Evolutionary conservation across 2,888 invertebrate species (phyloP).

Genomic region (Bombylius discolor): DNA sequence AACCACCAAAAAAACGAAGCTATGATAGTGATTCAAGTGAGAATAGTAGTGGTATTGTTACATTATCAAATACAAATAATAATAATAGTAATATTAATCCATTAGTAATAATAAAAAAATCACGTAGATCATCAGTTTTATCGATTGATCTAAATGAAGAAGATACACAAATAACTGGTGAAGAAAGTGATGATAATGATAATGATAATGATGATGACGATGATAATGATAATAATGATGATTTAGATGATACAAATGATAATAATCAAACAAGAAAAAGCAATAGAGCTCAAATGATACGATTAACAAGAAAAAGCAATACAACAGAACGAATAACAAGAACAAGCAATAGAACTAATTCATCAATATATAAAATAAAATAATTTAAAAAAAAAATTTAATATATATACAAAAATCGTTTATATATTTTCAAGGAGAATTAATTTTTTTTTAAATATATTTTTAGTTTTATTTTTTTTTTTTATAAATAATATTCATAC

Average conservation of each 20-base stretch:
- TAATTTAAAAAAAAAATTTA: too few relatives aligned
- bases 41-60: conserved; percentile 12
- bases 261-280: too few relatives aligned
- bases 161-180: conserved; percentile 18
- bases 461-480: too few relatives aligned
- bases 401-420: too few relatives aligned
- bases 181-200: conserved; percentile 12
- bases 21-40: conserved; percentile 25
- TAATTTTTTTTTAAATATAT: too few relatives aligned
- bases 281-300: too few relatives aligned
- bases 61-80: background rate
- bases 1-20: conserved; percentile 26
- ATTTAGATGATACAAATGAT: background rate
- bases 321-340: too few relatives aligned
- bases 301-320: too few relatives aligned
- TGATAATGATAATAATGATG: background rate
- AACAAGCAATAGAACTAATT: too few relatives aligned
- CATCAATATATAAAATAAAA: too few relatives aligned
- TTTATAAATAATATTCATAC: too few relatives aligned
- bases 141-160: conserved; percentile 21
- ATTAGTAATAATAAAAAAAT: conserved; percentile 17
- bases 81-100: conserved; percentile 11
- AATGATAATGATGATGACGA: conserved; percentile 14
- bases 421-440: too few relatives aligned
- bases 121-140: conserved; percentile 19